phyloP scores from a whole-genome alignment of 2,888 invertebrate species.

The Archips xylosteana region DNA sequence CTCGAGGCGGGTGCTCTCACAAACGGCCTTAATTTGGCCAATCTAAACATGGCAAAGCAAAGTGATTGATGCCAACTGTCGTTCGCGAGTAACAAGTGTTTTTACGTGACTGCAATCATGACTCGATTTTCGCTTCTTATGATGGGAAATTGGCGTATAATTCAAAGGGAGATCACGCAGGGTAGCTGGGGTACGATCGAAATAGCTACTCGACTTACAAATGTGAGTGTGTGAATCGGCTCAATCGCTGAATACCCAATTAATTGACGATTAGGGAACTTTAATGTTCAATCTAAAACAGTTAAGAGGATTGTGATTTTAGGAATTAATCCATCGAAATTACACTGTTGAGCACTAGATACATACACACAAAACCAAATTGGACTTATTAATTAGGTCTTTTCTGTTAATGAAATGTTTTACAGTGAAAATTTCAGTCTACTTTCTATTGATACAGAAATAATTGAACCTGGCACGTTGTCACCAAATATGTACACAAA shows the following conservation, averaged over 20 bases:
- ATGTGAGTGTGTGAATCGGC: conserved; percentile 13
- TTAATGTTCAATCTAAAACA: not conserved
- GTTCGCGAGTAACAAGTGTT: conserved; percentile 74
- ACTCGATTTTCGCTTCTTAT: conserved; percentile 57
- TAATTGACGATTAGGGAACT: conserved; percentile 26
- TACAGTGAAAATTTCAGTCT: too few species aligned
- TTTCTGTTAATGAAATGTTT: too few species aligned
- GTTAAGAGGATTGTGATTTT: conserved; percentile 25
- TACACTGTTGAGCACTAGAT: not conserved
- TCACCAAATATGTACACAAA: too few species aligned
- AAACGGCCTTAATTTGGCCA: conserved; percentile 73
- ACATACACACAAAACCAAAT: not conserved
- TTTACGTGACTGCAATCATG: conserved; percentile 74
- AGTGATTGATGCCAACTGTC: conserved; percentile 65
- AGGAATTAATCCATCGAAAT: conserved; percentile 9
- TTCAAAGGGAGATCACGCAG: conserved; percentile 47
- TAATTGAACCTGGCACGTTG: too few species aligned
- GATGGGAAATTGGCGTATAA: conserved; percentile 65
- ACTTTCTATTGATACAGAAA: too few species aligned
- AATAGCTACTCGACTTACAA: conserved; percentile 24
- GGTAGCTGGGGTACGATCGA: conserved; percentile 26
- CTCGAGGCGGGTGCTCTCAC: conserved; percentile 59
- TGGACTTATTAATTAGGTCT: not conserved
- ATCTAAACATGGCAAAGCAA: conserved; percentile 72
- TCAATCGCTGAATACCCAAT: conserved; percentile 32